Evolutionary conservation across 2,888 invertebrate genomes (phyloP).

Genomic region (Ornithoptera alexandrae): DNA sequence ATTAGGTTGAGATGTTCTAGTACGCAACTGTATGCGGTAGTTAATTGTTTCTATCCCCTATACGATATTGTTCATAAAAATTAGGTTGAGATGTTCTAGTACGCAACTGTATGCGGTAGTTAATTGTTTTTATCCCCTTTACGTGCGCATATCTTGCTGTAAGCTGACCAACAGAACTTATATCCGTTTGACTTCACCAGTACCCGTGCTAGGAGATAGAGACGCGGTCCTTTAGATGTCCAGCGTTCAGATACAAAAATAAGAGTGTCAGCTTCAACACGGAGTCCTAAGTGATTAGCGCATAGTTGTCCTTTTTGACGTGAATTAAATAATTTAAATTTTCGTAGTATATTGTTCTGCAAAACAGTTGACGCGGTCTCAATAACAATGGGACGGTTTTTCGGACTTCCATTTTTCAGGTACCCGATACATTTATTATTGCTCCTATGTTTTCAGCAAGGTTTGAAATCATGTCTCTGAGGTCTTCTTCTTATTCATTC

Average conservation of each 20-base stretch:
- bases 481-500: neutral
- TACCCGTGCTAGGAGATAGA: slow-evolving; percentile 28
- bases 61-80: too few relatives aligned
- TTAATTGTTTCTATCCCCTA: too few relatives aligned
- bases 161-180: slow-evolving; percentile 32
- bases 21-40: too few relatives aligned
- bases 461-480: too few relatives aligned
- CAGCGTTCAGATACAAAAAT: slow-evolving; percentile 31
- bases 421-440: slow-evolving; percentile 13
- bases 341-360: slow-evolving; percentile 31
- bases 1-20: too few relatives aligned
- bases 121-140: too few relatives aligned
- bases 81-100: too few relatives aligned
- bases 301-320: slow-evolving; percentile 31
- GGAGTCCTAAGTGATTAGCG: slow-evolving; percentile 32
- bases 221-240: slow-evolving; percentile 26
- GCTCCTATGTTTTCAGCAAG: too few relatives aligned
- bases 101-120: too few relatives aligned
- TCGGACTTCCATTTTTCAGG: slow-evolving; percentile 19
- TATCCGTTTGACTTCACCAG: neutral
- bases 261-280: slow-evolving; percentile 25
- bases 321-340: slow-evolving; percentile 30
- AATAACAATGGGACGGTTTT: slow-evolving; percentile 26
- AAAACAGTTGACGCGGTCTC: slow-evolving; percentile 23
- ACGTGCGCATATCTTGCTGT: slow-evolving; percentile 24